A percentile compares a stretch with the other conserved stretches of the same genome.
phyloP scores from a whole-genome alignment of 2,797 vertebrate genomes.

The Limosa lapponica region DNA sequence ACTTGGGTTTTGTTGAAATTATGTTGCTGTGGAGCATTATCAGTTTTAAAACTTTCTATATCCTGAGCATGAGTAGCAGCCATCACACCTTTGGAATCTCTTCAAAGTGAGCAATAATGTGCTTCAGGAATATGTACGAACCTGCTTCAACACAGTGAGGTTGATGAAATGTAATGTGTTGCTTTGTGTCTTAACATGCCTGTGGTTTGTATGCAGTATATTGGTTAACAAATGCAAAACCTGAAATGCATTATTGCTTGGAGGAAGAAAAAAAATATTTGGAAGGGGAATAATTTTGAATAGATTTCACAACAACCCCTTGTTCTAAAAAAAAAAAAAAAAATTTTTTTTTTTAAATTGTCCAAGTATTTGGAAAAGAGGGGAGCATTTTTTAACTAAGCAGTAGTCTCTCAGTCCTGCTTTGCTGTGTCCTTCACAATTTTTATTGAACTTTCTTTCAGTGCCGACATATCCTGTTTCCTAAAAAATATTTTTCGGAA shows the following conservation, averaged over 20 bases:
- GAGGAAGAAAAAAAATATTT: not conserved
- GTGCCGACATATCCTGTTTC: not conserved
- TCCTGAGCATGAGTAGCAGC: not conserved
- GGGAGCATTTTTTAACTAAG: not conserved
- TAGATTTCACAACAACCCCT: not conserved
- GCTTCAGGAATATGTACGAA: not conserved
- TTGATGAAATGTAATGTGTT: not conserved
- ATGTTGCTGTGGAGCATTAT: not conserved
- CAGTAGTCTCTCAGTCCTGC: not conserved
- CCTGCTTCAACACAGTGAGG: not conserved
- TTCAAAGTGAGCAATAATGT: not conserved
- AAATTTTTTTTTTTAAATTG: too few relatives aligned
- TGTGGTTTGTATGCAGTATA: not conserved
- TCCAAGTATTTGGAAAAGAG: not conserved
- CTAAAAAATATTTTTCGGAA: not conserved
- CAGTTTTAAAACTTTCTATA: not conserved
- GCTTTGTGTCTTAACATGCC: conserved; percentile 25
- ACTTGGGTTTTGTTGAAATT: not conserved
- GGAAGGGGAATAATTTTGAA: not conserved
- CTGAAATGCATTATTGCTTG: not conserved
- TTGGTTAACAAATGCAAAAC: conserved; percentile 1
- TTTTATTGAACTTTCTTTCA: not conserved
- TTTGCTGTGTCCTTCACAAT: not conserved
- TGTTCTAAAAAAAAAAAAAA: not conserved
- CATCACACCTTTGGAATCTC: not conserved